A percentile compares a stretch with the other conserved stretches of the same genome.
phyloP scores from a whole-genome alignment of 2,797 vertebrate species.

The Siniperca obscura region DNA sequence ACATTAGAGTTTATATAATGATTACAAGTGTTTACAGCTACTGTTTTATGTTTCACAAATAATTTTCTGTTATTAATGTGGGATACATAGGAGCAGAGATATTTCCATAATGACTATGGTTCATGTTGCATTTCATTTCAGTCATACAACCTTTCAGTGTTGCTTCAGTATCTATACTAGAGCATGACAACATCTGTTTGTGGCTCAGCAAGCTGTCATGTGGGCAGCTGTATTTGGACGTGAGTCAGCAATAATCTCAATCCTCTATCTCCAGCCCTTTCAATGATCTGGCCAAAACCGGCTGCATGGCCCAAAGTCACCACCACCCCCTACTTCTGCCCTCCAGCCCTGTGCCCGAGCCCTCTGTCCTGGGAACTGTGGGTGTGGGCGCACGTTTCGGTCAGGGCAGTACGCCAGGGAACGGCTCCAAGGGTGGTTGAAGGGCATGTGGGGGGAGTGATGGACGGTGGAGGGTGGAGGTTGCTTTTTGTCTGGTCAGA shows the following conservation, averaged over 20 bases:
- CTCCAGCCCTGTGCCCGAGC: slow-evolving; percentile 42
- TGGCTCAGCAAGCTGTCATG: slow-evolving; percentile 45
- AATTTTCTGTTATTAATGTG: neutral
- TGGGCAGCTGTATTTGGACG: slow-evolving; percentile 51
- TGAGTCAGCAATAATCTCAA: slow-evolving; percentile 59
- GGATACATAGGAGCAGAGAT: neutral
- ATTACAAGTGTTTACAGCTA: neutral
- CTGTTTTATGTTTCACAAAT: neutral
- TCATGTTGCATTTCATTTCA: slow-evolving; percentile 26
- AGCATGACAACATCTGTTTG: slow-evolving; percentile 62
- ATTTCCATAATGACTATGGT: neutral
- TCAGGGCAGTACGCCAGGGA: slow-evolving; percentile 52
- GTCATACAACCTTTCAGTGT: slow-evolving; percentile 28
- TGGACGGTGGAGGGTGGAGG: slow-evolving; percentile 14
- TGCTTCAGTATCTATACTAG: slow-evolving; percentile 10
- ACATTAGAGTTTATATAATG: slow-evolving; percentile 3
- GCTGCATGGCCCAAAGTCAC: slow-evolving; percentile 68
- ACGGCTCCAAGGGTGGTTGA: slow-evolving; percentile 50
- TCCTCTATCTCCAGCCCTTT: slow-evolving; percentile 39
- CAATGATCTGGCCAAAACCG: slow-evolving; percentile 43
- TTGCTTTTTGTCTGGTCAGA: neutral
- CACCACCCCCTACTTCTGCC: slow-evolving; percentile 61
- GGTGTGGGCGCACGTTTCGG: slow-evolving; percentile 30
- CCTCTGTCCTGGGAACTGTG: slow-evolving; percentile 42
- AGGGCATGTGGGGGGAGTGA: slow-evolving; percentile 52